A percentile compares a stretch with the other conserved stretches of the same genome.
Conservation (phyloP, 2,888 invertebrate species). For the Drosophila nr. perissopoda region DNA sequence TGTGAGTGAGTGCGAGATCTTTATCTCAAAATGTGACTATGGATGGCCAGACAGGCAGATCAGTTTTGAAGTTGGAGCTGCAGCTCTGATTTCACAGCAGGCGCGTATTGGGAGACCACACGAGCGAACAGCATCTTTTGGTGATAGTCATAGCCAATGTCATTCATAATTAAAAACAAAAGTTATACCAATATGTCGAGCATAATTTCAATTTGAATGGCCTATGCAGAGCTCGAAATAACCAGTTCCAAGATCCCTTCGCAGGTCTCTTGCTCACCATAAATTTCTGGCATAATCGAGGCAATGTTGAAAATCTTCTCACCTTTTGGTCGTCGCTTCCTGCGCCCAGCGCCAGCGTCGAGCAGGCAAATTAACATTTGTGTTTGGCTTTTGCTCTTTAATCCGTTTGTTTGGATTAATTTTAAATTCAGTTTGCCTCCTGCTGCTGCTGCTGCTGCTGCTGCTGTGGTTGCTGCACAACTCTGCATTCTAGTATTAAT, state of each 20-base stretch:
- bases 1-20: conserved; percentile 59
- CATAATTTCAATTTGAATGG: conserved; percentile 80
- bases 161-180: conserved; percentile 81
- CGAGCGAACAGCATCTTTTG: conserved; percentile 32
- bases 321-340: conserved; percentile 75
- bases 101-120: conserved; percentile 70
- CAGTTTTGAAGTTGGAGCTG: conserved; percentile 16
- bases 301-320: conserved; percentile 82
- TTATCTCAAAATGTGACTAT: conserved; percentile 75
- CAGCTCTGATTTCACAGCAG: conserved; percentile 81
- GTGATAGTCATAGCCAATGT: conserved; percentile 44
- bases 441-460: conserved; percentile 30
- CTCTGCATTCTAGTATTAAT: conserved; percentile 83
- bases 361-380: conserved; percentile 76
- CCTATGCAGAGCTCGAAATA: conserved; percentile 7
- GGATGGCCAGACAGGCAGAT: conserved; percentile 33
- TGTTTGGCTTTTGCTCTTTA: conserved; percentile 78
- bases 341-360: conserved; percentile 48
- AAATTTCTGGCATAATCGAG: conserved; percentile 83
- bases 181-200: conserved; percentile 82
- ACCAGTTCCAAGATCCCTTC: conserved; percentile 32
- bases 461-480: conserved; percentile 40
- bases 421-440: conserved; percentile 74
- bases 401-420: conserved; percentile 82
- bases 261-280: conserved; percentile 54